A percentile compares a stretch with the other conserved stretches of the same genome.
Evolutionary conservation across 1,140 invertebrate genomes (phyloP).

Genomic region (Anastrepha ludens): DNA sequence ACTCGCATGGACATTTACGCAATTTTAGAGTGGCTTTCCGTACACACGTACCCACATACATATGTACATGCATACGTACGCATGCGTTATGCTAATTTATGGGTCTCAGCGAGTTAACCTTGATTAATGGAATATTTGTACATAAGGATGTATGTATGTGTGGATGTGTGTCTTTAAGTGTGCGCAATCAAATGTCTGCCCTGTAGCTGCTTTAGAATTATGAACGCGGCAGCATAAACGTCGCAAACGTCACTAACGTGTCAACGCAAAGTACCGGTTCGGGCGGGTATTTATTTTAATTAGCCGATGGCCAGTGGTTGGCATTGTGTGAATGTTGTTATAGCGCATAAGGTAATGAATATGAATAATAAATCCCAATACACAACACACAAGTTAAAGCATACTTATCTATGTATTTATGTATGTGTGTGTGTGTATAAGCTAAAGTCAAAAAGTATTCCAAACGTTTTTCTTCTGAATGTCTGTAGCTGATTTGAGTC

Average conservation of each 20-base stretch:
- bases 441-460: neutral
- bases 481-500: neutral
- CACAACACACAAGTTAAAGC: too few relatives aligned
- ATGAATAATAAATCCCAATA: too few relatives aligned
- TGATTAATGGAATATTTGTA: neutral
- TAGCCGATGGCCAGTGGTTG: neutral
- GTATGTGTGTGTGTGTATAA: neutral
- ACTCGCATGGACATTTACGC: neutral
- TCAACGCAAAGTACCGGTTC: conserved; percentile 8
- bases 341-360: neutral
- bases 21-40: neutral
- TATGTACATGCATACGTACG: neutral
- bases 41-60: too few relatives aligned
- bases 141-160: neutral
- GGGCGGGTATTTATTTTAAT: neutral
- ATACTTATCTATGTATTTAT: neutral
- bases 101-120: conserved; percentile 32
- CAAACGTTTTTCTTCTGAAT: neutral
- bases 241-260: neutral
- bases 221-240: neutral
- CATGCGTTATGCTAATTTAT: conserved; percentile 15
- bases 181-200: neutral
- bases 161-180: neutral
- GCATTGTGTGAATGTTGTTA: neutral
- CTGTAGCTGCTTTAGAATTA: neutral